A percentile compares a stretch with the other conserved stretches of the same genome.
These are phyloP conservation scores for Carterocephalus palaemon DNA, from an alignment of 2,888 invertebrate genomes.

Conservation along the genomic window DNA sequence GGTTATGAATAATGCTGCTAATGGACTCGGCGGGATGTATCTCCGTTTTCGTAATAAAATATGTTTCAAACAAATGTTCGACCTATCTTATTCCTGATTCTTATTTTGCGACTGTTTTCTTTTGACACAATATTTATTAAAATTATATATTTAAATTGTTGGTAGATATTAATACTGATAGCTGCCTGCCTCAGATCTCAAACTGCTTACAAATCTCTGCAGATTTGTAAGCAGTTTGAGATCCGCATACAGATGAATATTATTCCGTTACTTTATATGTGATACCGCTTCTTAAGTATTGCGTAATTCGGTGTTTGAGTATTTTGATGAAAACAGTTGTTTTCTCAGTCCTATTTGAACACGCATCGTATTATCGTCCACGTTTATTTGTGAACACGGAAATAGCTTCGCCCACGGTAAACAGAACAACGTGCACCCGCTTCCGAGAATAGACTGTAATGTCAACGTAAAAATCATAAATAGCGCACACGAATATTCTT, in stretches of 20 bases:
- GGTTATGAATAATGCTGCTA: conserved; percentile 19
- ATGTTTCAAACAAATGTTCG: conserved; percentile 8
- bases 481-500: not conserved
- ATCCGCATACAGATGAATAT: too few relatives aligned
- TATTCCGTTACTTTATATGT: too few relatives aligned
- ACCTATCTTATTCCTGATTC: too few relatives aligned
- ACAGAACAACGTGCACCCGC: conserved; percentile 2
- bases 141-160: too few relatives aligned
- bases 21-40: conserved; percentile 17
- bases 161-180: too few relatives aligned
- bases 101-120: too few relatives aligned
- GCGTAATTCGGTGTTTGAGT: not conserved
- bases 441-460: conserved; percentile 15
- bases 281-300: not conserved
- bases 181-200: too few relatives aligned
- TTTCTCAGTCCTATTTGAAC: not conserved
- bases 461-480: conserved; percentile 13
- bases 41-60: conserved; percentile 11
- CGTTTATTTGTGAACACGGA: conserved; percentile 1
- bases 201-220: too few relatives aligned
- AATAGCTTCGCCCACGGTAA: conserved; percentile 20
- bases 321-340: too few relatives aligned
- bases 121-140: too few relatives aligned
- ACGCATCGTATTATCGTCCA: not conserved
- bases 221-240: too few relatives aligned